Base-by-base conservation (phyloP, 1,140 invertebrate genomes). In the Drosophila dunni region DNA sequence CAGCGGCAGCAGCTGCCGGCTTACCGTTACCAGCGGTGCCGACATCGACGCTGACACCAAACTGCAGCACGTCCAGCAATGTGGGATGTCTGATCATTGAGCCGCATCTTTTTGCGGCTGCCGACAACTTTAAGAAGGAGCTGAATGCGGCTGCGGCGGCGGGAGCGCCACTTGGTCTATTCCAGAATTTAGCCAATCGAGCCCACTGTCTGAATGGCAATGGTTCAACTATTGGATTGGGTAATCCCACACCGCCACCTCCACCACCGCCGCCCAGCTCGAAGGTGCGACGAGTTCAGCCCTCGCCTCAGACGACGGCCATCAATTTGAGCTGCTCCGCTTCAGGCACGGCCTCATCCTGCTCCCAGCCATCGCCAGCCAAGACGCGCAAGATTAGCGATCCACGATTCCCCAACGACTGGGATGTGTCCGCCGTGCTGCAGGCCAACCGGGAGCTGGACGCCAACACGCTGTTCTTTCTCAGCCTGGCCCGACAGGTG, bases 81-180 rank as follows among this genome's bases (percentile, higher is more conserved):
- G 90, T 91, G 7, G 90, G 90, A 40, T 91, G 90, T 50, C 65
- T 91, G n/a, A 91, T 91, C 9, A 91, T 91, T n/a, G 90, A 91
- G 46, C 90, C 90, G n/a, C 83, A 91, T 74, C 54, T 91, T 0
- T 89, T 91, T 17, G 86, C 90, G 8, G 88, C 90, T 7, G 86
- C 90, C 0, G 90, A 91, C 57, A 91, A 90, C 24, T 91, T 91
- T 10, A 91, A 91, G 65, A 91, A 91, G 72, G 90, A 91, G 11
- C 65, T 91, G 1, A 86, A 53, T 29, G 84, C 79, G 3, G 79
- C 86, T 1, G 82, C 82, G 1, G 77, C 88, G 7, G 85, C 85
- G 0, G 81, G 77, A 8, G 20, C 82, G 2, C 81, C 90, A 0
- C 33, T 91, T 40, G 90, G 83, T 40, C 63, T 91, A 0, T 91